Percentiles rank a stretch among this genome's conserved stretches.
These are phyloP conservation scores for Uropetala carovei DNA, from an alignment of 2,888 invertebrate species.

Conservation along the genomic window DNA sequence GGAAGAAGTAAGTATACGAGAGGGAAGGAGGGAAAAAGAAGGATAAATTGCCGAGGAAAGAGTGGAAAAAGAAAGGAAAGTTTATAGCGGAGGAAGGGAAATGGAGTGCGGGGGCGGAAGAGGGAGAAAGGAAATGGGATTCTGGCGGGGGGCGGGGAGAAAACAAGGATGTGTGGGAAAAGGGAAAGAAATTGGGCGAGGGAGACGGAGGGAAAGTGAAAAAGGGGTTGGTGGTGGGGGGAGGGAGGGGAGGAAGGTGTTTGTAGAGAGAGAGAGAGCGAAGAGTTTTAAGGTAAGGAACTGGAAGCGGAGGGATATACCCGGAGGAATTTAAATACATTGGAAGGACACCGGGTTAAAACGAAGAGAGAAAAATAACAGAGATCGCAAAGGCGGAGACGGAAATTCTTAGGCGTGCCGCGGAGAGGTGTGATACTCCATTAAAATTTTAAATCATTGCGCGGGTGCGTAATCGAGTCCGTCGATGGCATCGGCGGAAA, in stretches of 20 bases:
- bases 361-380: background rate
- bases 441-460: too few relatives aligned
- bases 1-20: slow-evolving; percentile 2
- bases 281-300: background rate
- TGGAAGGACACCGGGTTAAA: background rate
- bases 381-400: background rate
- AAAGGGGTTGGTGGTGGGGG: background rate
- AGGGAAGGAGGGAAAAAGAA: slow-evolving; percentile 21
- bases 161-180: slow-evolving; percentile 51
- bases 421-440: too few relatives aligned
- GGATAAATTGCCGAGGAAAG: background rate
- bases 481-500: too few relatives aligned
- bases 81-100: slow-evolving; percentile 48
- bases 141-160: slow-evolving; percentile 65
- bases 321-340: background rate
- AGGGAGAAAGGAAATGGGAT: slow-evolving; percentile 59
- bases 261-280: background rate
- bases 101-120: slow-evolving; percentile 23
- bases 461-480: too few relatives aligned
- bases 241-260: background rate
- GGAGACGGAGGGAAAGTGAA: slow-evolving; percentile 39
- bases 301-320: background rate
- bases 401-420: too few relatives aligned
- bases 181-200: slow-evolving; percentile 55
- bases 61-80: background rate